Evolutionary conservation across 2,888 invertebrate genomes (phyloP).

Genomic region (Eupithecia abbreviata): DNA sequence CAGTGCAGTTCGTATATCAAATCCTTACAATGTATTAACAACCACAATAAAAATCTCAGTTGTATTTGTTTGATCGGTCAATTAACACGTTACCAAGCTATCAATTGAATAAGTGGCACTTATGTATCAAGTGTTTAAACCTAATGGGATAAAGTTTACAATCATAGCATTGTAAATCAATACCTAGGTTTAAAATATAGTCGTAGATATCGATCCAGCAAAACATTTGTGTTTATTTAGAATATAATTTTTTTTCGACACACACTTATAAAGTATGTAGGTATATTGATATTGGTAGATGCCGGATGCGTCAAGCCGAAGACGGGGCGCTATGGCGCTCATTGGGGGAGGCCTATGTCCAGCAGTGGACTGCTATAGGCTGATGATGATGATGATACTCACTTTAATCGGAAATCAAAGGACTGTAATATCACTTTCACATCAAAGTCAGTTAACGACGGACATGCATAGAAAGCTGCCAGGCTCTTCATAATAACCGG

Average conservation of each 20-base stretch:
- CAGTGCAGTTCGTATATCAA: slow-evolving; percentile 17
- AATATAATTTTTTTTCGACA: no score
- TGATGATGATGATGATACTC: not conserved
- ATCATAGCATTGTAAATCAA: not conserved
- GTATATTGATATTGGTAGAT: no score
- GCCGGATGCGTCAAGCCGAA: no score
- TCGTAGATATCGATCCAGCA: not conserved
- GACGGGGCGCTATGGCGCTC: no score
- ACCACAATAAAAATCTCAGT: not conserved
- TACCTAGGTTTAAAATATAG: not conserved
- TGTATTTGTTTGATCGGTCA: not conserved
- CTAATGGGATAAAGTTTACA: not conserved
- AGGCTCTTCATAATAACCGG: slow-evolving; percentile 30
- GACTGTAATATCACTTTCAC: slow-evolving; percentile 20
- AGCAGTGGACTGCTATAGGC: no score
- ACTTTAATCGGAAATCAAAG: not conserved
- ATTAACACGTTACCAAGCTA: not conserved
- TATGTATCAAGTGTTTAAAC: not conserved
- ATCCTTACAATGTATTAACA: slow-evolving; percentile 17
- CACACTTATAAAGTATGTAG: no score
- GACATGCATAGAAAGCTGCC: slow-evolving; percentile 49
- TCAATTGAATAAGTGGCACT: not conserved
- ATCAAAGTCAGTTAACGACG: slow-evolving; percentile 32
- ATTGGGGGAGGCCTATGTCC: no score
- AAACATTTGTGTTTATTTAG: no score